These are phyloP conservation scores for Xestia sexstrigata DNA, from an alignment of 2,888 invertebrate species.

Conservation along the genomic window DNA sequence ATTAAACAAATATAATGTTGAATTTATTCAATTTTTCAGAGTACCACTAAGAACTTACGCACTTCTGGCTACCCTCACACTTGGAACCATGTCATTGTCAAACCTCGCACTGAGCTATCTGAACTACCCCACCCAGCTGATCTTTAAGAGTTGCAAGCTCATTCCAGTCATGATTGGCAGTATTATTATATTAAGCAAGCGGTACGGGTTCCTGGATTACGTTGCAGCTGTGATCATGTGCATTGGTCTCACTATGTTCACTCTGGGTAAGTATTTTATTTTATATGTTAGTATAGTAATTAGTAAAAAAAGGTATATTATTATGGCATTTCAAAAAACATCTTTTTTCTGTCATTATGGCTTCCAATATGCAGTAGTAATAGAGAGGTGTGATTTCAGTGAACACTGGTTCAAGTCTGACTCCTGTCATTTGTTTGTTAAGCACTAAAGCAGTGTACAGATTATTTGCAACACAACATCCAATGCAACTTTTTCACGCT, in stretches of 20 bases:
- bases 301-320: no score
- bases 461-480: no score
- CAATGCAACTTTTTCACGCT: neutral
- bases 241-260: slow-evolving; percentile 97
- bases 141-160: slow-evolving; percentile 99
- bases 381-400: no score
- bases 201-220: slow-evolving; percentile 96
- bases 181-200: slow-evolving; percentile 97
- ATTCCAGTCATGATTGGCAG: slow-evolving; percentile 99
- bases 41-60: slow-evolving; percentile 96
- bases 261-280: slow-evolving; percentile 92
- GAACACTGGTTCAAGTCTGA: no score
- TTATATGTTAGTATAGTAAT: neutral
- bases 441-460: no score
- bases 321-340: no score
- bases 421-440: no score
- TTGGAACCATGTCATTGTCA: slow-evolving; percentile 99
- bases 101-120: slow-evolving; percentile 98
- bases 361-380: no score
- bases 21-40: slow-evolving; percentile 88
- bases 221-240: slow-evolving; percentile 96
- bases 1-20: neutral
- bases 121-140: slow-evolving; percentile 99
- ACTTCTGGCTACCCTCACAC: slow-evolving; percentile 95
- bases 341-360: neutral